Conservation (phyloP, 37 sponge, comb jelly and placozoan genomes). For the Theonella swinhoei region DNA sequence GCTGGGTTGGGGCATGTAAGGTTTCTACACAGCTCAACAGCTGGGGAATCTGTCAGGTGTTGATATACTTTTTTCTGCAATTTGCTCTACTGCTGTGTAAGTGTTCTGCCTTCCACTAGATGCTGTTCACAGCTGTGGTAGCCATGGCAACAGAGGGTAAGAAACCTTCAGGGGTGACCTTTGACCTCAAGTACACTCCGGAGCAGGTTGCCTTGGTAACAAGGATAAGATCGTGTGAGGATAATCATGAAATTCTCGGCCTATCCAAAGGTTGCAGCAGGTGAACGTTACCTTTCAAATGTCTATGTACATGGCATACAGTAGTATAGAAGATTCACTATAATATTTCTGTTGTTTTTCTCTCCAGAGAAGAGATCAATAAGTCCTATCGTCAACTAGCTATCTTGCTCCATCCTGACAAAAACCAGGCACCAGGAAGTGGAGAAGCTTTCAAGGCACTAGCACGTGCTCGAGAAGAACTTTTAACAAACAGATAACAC, state of each 20-base stretch:
- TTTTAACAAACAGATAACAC: slow-evolving; percentile 41
- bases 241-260: slow-evolving; percentile 76
- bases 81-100: too few species aligned
- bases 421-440: slow-evolving; percentile 90
- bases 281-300: slow-evolving; percentile 20
- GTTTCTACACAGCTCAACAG: too few species aligned
- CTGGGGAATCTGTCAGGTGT: too few species aligned
- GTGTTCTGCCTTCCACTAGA: not conserved
- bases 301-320: not conserved
- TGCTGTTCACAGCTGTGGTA: slow-evolving; percentile 28
- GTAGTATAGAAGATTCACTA: not conserved
- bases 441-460: slow-evolving; percentile 93
- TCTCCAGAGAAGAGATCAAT: slow-evolving; percentile 82
- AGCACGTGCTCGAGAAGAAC: slow-evolving; percentile 68
- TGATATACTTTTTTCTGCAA: too few species aligned
- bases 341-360: not conserved
- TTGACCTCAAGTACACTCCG: slow-evolving; percentile 62
- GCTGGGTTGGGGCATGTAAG: too few species aligned
- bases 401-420: slow-evolving; percentile 91
- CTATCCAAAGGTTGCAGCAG: slow-evolving; percentile 43
- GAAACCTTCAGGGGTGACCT: not conserved
- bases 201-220: slow-evolving; percentile 78
- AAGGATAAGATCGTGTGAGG: slow-evolving; percentile 47
- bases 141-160: slow-evolving; percentile 15
- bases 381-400: slow-evolving; percentile 87